Evolutionary conservation across 1,140 invertebrate species (phyloP).

Genomic region (Drosophila varians): DNA sequence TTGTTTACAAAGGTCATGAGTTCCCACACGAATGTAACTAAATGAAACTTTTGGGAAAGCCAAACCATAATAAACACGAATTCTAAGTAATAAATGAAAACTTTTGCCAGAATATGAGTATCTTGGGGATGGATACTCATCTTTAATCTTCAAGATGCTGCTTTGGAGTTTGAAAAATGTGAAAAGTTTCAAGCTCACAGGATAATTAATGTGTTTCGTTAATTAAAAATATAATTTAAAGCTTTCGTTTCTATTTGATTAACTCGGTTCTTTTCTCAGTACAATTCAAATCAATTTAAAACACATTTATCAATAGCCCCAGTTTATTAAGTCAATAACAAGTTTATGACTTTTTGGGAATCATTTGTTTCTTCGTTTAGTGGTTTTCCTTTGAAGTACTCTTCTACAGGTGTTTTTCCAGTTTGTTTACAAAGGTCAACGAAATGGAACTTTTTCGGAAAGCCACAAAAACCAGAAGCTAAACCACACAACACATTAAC

Average conservation of each 20-base stretch:
- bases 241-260: no score
- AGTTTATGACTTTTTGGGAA: neutral
- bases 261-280: no score
- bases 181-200: no score
- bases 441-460: neutral
- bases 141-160: neutral
- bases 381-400: neutral
- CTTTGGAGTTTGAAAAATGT: no score
- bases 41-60: slow-evolving; percentile 12
- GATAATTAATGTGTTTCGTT: neutral
- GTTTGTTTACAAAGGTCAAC: slow-evolving; percentile 4
- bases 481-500: slow-evolving; percentile 6
- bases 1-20: slow-evolving; percentile 12
- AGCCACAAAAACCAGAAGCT: neutral
- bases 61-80: slow-evolving; percentile 3
- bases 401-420: neutral
- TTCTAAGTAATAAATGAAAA: neutral
- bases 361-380: neutral
- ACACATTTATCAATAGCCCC: neutral
- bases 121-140: neutral
- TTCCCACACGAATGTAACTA: slow-evolving; percentile 7
- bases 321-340: slow-evolving; percentile 3
- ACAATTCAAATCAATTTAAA: neutral
- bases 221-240: neutral
- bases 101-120: neutral